Evolutionary conservation across 2,797 vertebrate species (phyloP), one percentile per base, ranked within the genome.

Genomic region (Acipenser ruthenus): DNA sequence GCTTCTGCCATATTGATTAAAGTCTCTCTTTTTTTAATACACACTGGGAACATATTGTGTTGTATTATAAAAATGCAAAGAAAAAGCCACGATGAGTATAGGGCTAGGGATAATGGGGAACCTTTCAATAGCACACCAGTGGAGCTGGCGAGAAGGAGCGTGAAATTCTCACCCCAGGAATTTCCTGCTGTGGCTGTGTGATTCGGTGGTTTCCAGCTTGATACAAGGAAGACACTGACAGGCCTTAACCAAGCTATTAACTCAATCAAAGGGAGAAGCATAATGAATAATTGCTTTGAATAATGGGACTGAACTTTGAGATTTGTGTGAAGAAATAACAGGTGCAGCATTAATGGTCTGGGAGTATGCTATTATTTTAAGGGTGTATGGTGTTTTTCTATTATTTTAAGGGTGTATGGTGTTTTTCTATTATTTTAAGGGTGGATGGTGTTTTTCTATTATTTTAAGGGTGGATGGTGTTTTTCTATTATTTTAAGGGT

Each of bases 201-300:
- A 78, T 84, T 88, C 84, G 87, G 88, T 88, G 86, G 86, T 86
- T 83, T 85, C 79, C 82, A 86, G 78, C 79, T 70, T 82, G 78
- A 81, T 82, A 80, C 80, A 87, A 81, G 78, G 83, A 86, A 82
- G 76, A 88, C 83, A 85, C 81, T 87, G 85, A 88, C 88, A 87
- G 86, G 70, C 82, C 66, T 80, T 85, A 86, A 86, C 79, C 78
- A 84, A 82, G 74, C 82, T 81, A 81, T 83, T 82, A 82, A 86
- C 84, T 87, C 82, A 84, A 85, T 85, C 85, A 86, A 81, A 83
- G 71, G 73, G 74, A 78, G 82, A 74, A 65, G 71, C 69, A 12
- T 75, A 55, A 55, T 55, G 53, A 55, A 83, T 86, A 81, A 87
- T 86, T 84, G 79, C 76, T 80, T 79, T 83, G 81, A 84, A 85